phyloP scores from a whole-genome alignment of 2,113 vertebrate genomes.

The Ochotona curzoniae region DNA sequence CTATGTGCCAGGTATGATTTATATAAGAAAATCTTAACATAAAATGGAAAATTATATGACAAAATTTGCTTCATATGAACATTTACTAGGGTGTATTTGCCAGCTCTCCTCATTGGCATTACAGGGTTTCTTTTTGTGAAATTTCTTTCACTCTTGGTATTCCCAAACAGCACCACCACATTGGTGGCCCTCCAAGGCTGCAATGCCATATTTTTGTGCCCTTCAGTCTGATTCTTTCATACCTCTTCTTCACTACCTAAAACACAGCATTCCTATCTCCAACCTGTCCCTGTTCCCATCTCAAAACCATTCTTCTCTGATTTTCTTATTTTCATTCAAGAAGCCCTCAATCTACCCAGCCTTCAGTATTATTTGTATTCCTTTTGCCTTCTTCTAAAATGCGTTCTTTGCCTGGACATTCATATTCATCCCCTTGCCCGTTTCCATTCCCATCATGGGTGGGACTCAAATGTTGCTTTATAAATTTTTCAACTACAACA shows the following conservation, averaged over 20 bases:
- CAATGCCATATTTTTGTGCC: not conserved
- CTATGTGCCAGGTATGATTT: conserved; percentile 9
- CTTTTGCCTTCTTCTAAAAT: conserved; percentile 11
- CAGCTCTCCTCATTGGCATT: not conserved
- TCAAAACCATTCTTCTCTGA: conserved; percentile 27
- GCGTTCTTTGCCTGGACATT: not conserved
- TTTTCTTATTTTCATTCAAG: not conserved
- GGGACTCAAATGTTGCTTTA: not conserved
- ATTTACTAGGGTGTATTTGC: not conserved
- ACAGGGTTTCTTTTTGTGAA: not conserved
- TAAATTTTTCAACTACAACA: not conserved
- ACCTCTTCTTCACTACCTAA: not conserved
- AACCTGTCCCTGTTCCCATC: not conserved
- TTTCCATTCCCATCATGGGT: conserved; percentile 22
- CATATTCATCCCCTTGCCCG: not conserved
- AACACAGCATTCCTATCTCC: conserved; percentile 9
- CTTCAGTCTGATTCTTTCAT: not conserved
- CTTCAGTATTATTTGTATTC: not conserved
- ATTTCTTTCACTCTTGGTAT: conserved; percentile 1
- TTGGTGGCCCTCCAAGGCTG: not conserved
- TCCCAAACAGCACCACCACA: not conserved
- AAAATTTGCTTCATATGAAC: not conserved
- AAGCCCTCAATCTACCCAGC: not conserved
- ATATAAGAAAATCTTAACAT: conserved; percentile 46
- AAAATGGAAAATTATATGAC: not conserved